Percentiles rank a stretch among this genome's conserved stretches.
Conservation (phyloP, 2,113 vertebrate species). For the Corythoichthys intestinalis region DNA sequence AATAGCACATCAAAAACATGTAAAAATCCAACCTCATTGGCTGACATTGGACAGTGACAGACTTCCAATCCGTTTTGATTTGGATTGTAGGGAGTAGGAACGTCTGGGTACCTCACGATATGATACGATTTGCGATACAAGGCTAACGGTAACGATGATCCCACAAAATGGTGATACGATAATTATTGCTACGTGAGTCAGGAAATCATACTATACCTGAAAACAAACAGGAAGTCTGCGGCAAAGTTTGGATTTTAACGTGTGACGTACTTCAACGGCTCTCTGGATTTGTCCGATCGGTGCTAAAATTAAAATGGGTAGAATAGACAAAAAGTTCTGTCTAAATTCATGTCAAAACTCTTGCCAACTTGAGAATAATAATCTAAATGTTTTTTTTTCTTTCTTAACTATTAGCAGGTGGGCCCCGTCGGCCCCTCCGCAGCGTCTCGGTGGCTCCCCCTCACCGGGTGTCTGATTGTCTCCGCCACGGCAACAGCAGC, state of each 20-base stretch:
- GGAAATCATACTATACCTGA: neutral
- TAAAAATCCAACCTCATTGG: too few species aligned
- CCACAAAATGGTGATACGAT: too few species aligned
- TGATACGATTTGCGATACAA: too few species aligned
- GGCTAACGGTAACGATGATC: too few species aligned
- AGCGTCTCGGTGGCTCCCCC: conserved; percentile 50
- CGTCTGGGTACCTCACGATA: too few species aligned
- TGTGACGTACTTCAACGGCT: too few species aligned
- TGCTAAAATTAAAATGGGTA: neutral
- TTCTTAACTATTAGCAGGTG: conserved; percentile 20
- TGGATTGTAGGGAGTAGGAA: too few species aligned
- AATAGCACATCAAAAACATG: too few species aligned
- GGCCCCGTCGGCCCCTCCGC: conserved; percentile 27
- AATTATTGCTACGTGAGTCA: neutral
- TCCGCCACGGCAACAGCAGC: conserved; percentile 78
- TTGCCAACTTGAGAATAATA: neutral
- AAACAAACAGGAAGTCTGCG: neutral
- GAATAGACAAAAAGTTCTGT: neutral
- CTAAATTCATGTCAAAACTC: too few species aligned
- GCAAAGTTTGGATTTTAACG: neutral
- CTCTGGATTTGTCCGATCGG: neutral
- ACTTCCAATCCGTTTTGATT: too few species aligned
- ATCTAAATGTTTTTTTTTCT: neutral
- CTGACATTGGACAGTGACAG: too few species aligned
- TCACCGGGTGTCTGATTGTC: conserved; percentile 69